Conservation (phyloP, 2,113 vertebrate species). For the Craseonycteris thonglongyai region DNA sequence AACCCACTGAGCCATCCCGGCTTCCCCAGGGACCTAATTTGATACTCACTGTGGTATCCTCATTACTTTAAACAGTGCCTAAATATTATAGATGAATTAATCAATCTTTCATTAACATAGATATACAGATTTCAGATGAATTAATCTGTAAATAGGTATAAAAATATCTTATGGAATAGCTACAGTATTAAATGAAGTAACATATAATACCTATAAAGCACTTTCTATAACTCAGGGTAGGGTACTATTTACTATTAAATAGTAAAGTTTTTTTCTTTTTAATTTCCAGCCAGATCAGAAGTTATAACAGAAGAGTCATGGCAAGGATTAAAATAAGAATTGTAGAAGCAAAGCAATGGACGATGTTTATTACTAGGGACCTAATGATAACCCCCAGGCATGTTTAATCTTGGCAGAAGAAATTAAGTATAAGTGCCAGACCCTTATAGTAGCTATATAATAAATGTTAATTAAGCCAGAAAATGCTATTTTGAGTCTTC, state of each 20-base stretch:
- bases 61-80: background rate
- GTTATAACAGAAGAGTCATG: background rate
- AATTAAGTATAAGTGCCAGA: background rate
- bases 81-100: background rate
- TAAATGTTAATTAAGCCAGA: slow-evolving; percentile 22
- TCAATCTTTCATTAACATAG: background rate
- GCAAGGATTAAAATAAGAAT: background rate
- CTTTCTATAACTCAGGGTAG: background rate
- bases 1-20: too few species aligned
- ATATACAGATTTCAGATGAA: background rate
- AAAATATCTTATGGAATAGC: background rate
- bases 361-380: background rate
- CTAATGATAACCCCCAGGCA: background rate
- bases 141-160: background rate
- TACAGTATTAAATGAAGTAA: background rate
- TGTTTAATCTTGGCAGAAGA: slow-evolving; percentile 9
- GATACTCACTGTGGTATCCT: background rate
- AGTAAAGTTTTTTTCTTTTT: slow-evolving; percentile 8
- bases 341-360: background rate
- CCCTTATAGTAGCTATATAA: background rate
- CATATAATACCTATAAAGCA: background rate
- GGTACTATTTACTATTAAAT: background rate
- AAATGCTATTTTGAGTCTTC: slow-evolving; percentile 21
- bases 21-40: background rate
- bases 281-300: background rate